phyloP scores from a whole-genome alignment of 2,888 invertebrate genomes.

The Allacma fusca region DNA sequence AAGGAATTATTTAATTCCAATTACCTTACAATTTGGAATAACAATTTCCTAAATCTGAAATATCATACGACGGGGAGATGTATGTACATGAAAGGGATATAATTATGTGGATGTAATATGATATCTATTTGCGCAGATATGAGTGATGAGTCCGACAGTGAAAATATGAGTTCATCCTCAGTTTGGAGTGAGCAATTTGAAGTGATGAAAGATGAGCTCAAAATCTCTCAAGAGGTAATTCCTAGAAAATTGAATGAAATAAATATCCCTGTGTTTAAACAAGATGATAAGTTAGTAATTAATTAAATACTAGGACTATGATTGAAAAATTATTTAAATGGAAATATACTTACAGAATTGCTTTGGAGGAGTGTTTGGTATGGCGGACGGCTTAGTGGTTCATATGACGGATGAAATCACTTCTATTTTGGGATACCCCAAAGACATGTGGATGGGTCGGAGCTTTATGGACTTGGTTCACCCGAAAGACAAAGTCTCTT shows the following conservation, averaged over 20 bases:
- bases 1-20: too few relatives aligned
- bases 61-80: too few relatives aligned
- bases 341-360: conserved; percentile 73
- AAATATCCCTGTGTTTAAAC: neutral
- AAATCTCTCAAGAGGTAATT: conserved; percentile 24
- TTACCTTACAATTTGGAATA: conserved; percentile 2
- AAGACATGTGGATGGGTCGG: conserved; percentile 84
- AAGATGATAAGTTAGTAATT: neutral
- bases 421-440: conserved; percentile 77
- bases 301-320: too few relatives aligned
- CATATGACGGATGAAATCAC: conserved; percentile 77
- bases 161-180: neutral
- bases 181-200: conserved; percentile 35
- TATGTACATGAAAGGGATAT: neutral
- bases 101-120: neutral
- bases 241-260: neutral
- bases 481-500: conserved; percentile 76
- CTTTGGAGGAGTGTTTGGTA: conserved; percentile 81
- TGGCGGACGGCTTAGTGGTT: conserved; percentile 82
- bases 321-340: too few relatives aligned
- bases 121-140: conserved; percentile 4
- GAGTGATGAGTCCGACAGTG: conserved; percentile 34
- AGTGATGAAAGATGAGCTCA: conserved; percentile 31
- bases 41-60: too few relatives aligned
- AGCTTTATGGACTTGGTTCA: conserved; percentile 89